phyloP scores from a whole-genome alignment of 2,888 invertebrate genomes.

The Drosophila emarginata region DNA sequence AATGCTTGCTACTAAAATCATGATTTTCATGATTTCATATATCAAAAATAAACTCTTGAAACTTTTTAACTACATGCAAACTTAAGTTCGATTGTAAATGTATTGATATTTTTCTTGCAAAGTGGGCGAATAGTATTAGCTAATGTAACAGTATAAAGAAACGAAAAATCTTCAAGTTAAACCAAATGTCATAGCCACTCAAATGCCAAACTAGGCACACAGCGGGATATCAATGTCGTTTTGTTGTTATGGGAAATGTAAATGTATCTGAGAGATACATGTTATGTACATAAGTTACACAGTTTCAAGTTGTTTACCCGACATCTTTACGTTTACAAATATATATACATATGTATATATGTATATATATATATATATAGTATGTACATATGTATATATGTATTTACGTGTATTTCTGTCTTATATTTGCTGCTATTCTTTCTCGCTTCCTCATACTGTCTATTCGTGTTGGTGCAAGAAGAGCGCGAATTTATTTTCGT shows the following conservation, averaged over 20 bases:
- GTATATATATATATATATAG: too few relatives aligned
- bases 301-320: slow-evolving; percentile 59
- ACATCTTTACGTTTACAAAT: slow-evolving; percentile 28
- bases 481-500: slow-evolving; percentile 26
- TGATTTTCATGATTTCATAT: too few relatives aligned
- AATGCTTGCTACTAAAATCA: too few relatives aligned
- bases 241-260: slow-evolving; percentile 55
- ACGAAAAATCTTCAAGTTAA: not conserved
- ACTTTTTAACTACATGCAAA: too few relatives aligned
- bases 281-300: slow-evolving; percentile 22
- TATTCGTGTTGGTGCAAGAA: slow-evolving; percentile 16
- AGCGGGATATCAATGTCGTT: slow-evolving; percentile 32
- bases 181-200: slow-evolving; percentile 12
- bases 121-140: too few relatives aligned
- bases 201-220: slow-evolving; percentile 46
- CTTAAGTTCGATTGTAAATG: too few relatives aligned
- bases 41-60: too few relatives aligned
- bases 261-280: slow-evolving; percentile 59
- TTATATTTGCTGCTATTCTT: not conserved
- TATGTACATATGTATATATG: not conserved
- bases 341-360: not conserved
- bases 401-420: slow-evolving; percentile 5
- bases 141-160: too few relatives aligned
- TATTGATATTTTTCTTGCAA: too few relatives aligned
- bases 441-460: not conserved